Evolutionary conservation across 2,888 invertebrate genomes (phyloP).

Genomic region (Rhodophaea formosa): DNA sequence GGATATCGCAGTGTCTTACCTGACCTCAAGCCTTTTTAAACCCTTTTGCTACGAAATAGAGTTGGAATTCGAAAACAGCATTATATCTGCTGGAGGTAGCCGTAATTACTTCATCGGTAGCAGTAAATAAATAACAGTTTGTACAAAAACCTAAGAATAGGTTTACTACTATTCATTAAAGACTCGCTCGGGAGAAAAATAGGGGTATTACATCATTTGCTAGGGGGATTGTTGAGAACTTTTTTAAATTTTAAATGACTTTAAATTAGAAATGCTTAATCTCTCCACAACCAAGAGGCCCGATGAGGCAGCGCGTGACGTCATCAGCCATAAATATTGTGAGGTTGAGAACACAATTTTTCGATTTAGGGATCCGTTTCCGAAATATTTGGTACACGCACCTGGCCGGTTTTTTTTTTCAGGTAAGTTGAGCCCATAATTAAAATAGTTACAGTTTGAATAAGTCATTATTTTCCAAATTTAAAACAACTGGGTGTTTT

Average conservation of each 20-base stretch:
- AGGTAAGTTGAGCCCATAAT: too few species aligned
- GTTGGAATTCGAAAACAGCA: neutral
- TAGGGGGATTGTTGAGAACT: neutral
- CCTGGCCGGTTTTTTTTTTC: too few species aligned
- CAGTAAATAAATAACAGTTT: slow-evolving; percentile 13
- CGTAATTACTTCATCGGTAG: slow-evolving; percentile 15
- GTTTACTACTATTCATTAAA: neutral
- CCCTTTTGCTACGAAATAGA: neutral
- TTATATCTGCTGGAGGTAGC: neutral
- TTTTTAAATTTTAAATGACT: neutral
- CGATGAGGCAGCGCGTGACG: too few species aligned
- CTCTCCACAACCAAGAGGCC: too few species aligned
- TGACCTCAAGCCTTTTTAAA: neutral
- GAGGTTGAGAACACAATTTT: too few species aligned
- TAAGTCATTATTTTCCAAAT: too few species aligned
- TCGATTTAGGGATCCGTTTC: too few species aligned
- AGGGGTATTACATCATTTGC: neutral
- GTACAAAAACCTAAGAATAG: slow-evolving; percentile 3
- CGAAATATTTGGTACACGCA: too few species aligned
- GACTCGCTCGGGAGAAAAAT: neutral
- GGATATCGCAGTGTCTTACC: slow-evolving; percentile 21
- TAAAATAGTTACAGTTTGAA: too few species aligned
- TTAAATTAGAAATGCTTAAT: too few species aligned
- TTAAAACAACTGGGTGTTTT: too few species aligned
- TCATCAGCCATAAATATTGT: too few species aligned